Percentiles rank a stretch among this genome's conserved stretches.
These are phyloP conservation scores for Macroglossus sobrinus DNA, from an alignment of 2,113 vertebrate species.

Conservation along the genomic window DNA sequence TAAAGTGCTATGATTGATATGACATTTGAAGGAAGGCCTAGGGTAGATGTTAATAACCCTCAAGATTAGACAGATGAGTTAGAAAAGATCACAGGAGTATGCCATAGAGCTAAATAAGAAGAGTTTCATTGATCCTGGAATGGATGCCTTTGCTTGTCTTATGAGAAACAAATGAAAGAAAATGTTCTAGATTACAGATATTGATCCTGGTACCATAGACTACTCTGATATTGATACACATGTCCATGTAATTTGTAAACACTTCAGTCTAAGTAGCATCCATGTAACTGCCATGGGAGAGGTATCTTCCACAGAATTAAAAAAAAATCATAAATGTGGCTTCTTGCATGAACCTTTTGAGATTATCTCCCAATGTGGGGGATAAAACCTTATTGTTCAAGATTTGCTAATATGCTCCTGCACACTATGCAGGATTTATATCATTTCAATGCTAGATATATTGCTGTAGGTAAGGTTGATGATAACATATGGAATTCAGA, in stretches of 20 bases:
- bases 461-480: conserved; percentile 90
- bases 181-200: conserved; percentile 96
- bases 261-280: conserved; percentile 93
- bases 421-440: conserved; percentile 92
- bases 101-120: conserved; percentile 92
- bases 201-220: conserved; percentile 92
- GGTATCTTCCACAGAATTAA: conserved; percentile 94
- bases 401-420: conserved; percentile 77
- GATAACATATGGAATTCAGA: conserved; percentile 89
- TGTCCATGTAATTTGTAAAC: conserved; percentile 91
- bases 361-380: conserved; percentile 89
- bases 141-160: conserved; percentile 91
- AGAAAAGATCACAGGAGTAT: conserved; percentile 91
- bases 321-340: conserved; percentile 95
- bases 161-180: conserved; percentile 96
- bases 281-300: conserved; percentile 90
- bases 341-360: conserved; percentile 91
- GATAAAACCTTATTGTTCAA: conserved; percentile 93
- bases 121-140: conserved; percentile 93
- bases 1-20: too few species aligned
- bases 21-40: too few species aligned
- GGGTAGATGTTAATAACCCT: too few species aligned
- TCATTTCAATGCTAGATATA: conserved; percentile 90
- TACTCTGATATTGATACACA: conserved; percentile 92
- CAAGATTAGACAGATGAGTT: too few species aligned